Conservation (phyloP, 2,797 vertebrate species). For the Falco peregrinus region DNA sequence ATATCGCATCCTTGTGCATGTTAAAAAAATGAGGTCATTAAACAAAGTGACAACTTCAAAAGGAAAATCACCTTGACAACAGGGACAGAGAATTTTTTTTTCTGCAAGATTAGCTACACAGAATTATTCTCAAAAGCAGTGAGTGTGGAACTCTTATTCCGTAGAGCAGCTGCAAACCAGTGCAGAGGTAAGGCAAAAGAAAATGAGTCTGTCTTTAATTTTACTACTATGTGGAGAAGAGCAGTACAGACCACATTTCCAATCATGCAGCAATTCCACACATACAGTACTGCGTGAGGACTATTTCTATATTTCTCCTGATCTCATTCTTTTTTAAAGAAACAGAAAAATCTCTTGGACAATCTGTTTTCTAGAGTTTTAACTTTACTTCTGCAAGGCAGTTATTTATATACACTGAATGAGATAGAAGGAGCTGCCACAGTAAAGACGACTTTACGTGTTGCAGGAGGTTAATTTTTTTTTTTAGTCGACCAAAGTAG, state of each 20-base stretch:
- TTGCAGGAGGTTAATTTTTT: not conserved
- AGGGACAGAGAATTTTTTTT: not conserved
- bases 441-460: not conserved
- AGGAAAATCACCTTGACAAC: slow-evolving; percentile 48
- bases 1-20: not conserved
- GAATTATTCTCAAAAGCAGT: not conserved
- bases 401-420: not conserved
- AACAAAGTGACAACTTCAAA: slow-evolving; percentile 3
- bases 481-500: not conserved
- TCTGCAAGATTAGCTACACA: slow-evolving; percentile 37
- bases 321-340: not conserved
- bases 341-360: not conserved
- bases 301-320: not conserved
- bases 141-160: not conserved
- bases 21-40: slow-evolving; percentile 39
- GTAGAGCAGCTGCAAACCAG: not conserved
- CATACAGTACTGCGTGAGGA: not conserved
- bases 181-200: not conserved
- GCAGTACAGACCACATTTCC: not conserved
- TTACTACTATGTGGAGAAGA: not conserved
- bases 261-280: not conserved
- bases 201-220: not conserved
- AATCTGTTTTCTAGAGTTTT: not conserved
- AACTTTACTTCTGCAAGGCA: not conserved
- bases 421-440: not conserved